phyloP scores from a whole-genome alignment of 64 coral and sea anemone species.

The Trachythela sp. region DNA sequence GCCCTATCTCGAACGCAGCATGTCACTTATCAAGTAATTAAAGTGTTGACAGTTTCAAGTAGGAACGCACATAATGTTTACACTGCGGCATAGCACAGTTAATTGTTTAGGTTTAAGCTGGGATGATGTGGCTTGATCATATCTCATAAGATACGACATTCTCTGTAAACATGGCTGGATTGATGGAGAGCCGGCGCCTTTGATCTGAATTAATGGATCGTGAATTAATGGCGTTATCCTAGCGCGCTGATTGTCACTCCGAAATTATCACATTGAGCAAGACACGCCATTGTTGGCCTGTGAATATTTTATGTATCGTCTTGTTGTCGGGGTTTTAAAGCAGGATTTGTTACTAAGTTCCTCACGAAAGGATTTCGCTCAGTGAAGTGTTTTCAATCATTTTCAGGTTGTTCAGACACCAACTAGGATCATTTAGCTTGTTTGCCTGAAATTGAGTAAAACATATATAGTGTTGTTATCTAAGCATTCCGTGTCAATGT shows the following conservation, averaged over 20 bases:
- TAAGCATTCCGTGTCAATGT: no score
- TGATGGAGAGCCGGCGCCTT: not conserved
- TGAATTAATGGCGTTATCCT: conserved; percentile 26
- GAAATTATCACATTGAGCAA: not conserved
- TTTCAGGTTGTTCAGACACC: no score
- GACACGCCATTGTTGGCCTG: not conserved
- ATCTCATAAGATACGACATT: conserved; percentile 4
- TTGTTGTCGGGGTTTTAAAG: not conserved
- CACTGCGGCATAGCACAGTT: not conserved
- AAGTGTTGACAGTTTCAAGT: conserved; percentile 25
- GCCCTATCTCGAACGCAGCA: not conserved
- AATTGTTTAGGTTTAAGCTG: conserved; percentile 20
- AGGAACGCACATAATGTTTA: conserved; percentile 5
- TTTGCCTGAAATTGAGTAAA: no score
- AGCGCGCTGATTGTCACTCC: not conserved
- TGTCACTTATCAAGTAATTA: conserved; percentile 28
- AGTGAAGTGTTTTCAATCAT: no score
- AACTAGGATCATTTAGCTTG: no score
- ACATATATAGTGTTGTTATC: no score
- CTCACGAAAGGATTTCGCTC: not conserved
- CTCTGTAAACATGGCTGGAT: not conserved
- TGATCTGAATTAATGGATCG: not conserved
- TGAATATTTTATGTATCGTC: not conserved
- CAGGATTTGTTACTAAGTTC: not conserved
- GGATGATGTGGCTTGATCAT: not conserved